Percentiles rank a stretch among this genome's conserved stretches.
phyloP scores from a whole-genome alignment of 2,113 vertebrate genomes.

The Megaceryle maxima region DNA sequence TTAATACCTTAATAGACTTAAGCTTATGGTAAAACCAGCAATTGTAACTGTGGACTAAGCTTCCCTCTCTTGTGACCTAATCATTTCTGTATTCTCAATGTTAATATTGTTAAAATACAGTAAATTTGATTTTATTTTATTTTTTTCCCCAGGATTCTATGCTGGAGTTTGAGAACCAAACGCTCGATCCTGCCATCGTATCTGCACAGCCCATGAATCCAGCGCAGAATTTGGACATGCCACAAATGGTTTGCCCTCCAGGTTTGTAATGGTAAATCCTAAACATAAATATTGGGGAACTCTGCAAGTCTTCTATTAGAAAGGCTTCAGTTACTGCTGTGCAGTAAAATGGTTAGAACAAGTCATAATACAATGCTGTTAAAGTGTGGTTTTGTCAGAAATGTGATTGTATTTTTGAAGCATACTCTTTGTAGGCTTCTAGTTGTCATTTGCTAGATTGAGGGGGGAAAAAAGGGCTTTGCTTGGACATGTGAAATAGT shows the following conservation, averaged over 20 bases:
- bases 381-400: not conserved
- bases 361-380: not conserved
- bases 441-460: not conserved
- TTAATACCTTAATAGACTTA: not conserved
- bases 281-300: not conserved
- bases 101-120: not conserved
- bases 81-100: not conserved
- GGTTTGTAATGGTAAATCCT: slow-evolving; percentile 75
- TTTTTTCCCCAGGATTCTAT: slow-evolving; percentile 85
- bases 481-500: not conserved
- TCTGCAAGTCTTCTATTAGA: not conserved
- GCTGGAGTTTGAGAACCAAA: slow-evolving; percentile 96
- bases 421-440: not conserved
- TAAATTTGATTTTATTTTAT: not conserved
- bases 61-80: not conserved
- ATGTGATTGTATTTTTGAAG: not conserved
- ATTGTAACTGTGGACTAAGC: not conserved
- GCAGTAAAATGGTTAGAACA: not conserved
- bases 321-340: not conserved
- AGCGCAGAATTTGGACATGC: slow-evolving; percentile 85
- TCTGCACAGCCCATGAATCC: slow-evolving; percentile 98
- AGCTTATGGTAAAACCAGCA: not conserved
- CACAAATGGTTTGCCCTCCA: slow-evolving; percentile 89
- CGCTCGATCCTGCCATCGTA: slow-evolving; percentile 95
- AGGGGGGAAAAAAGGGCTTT: not conserved